Evolutionary conservation across 1,140 invertebrate genomes (phyloP), one percentile per base, ranked within the genome.

Genomic region (Listronotus bonariensis): DNA sequence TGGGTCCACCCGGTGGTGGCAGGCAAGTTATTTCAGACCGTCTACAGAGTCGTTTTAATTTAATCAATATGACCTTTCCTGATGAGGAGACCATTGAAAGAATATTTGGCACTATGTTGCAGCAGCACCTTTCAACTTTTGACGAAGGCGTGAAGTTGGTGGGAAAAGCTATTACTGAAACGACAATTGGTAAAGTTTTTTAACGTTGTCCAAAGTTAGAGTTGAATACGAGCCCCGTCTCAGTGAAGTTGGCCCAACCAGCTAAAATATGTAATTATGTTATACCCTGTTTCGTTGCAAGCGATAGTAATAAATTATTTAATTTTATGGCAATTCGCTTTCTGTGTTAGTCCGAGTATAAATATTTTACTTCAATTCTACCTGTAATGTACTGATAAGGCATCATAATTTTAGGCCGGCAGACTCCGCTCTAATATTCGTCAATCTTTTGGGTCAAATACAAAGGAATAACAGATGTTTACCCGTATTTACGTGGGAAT

Each of bases 51-150:
- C 84, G 86, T 51, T 95, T 95, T 79, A 90, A 89, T 76, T 76
- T 92, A 0, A 87, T 95, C 73, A 92, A 91, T 78, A 87, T 94
- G 79, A 88, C 91, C 0, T 89, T 93, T 74, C 91, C 92, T 34
- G 82, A 84, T 52, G 88, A 93, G 62, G 82, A 84, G 45, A 89
- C 92, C 72, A 90, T 95, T 58, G 77, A 85, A 64, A 82, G 88
- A 59, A 95, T 95, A 68, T 95, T 92, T 75, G 87, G 88, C 11
- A 89, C 88, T 17, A 92, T 95, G 89, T 82, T 95, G 31, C 83
- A 80, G 43, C 90, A 93, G 80, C 92, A 93, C 64, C 77, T 94
- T 42, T 10, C 81, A 58, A 85, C 88, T 51, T 93, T 93, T 80
- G 86, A 89, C 56, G 84, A 89, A 72, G 89, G 92, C 75, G 87